Percentiles rank a stretch among this genome's conserved stretches.
Evolutionary conservation across 2,888 invertebrate genomes (phyloP).

Genomic region (Pterostichus niger): DNA sequence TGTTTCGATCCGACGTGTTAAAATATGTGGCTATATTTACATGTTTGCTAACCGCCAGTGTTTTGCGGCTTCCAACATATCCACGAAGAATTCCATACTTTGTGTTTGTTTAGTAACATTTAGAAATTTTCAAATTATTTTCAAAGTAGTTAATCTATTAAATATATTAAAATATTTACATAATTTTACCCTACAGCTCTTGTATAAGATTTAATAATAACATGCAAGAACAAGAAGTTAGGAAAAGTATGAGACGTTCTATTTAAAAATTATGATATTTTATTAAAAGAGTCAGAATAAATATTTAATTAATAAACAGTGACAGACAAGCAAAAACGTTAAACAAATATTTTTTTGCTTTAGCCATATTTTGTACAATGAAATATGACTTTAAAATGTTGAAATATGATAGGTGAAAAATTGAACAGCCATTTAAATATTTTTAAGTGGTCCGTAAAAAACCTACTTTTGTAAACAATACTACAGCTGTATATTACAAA

Average conservation of each 20-base stretch:
- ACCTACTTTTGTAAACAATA: conserved; percentile 33
- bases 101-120: conserved; percentile 30
- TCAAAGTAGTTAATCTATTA: conserved; percentile 16
- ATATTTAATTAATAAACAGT: conserved; percentile 22
- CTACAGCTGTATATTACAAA: conserved; percentile 30
- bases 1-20: neutral
- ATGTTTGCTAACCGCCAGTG: neutral
- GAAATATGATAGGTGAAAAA: conserved; percentile 15
- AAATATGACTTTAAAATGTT: conserved; percentile 31
- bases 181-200: neutral
- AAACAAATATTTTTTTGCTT: conserved; percentile 32
- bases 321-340: neutral
- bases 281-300: neutral
- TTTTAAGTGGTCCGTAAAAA: conserved; percentile 43
- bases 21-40: conserved; percentile 19
- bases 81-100: conserved; percentile 20
- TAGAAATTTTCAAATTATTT: conserved; percentile 28
- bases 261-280: neutral
- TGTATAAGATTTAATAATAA: neutral
- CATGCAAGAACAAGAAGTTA: neutral
- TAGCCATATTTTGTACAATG: neutral
- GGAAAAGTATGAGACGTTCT: neutral
- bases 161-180: conserved; percentile 30
- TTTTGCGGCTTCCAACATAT: conserved; percentile 14
- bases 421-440: conserved; percentile 40